These are phyloP conservation scores for Patella ulyssiponensis DNA, from an alignment of 2,888 invertebrate species.

Conservation along the genomic window DNA sequence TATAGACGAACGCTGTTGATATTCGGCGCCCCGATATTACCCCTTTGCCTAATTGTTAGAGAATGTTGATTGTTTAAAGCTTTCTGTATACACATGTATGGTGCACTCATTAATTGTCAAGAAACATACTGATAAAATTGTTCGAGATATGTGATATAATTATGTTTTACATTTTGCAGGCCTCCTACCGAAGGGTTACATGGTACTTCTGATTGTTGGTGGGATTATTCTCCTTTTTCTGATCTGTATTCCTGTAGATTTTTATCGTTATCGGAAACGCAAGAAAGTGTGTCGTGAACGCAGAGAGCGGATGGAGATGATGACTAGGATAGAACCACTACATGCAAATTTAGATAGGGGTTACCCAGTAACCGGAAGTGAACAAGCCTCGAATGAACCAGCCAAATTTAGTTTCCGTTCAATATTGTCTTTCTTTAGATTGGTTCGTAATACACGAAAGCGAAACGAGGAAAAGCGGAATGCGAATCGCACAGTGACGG, in stretches of 20 bases:
- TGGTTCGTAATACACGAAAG: constrained; percentile 19
- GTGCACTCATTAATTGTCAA: no score
- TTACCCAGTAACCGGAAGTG: neutral
- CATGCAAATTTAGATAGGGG: constrained; percentile 31
- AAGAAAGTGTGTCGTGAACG: constrained; percentile 40
- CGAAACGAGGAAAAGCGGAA: neutral
- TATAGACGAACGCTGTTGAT: no score
- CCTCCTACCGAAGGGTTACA: constrained; percentile 37
- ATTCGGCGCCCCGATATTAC: no score
- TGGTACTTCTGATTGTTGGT: constrained; percentile 39
- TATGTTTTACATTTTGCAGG: constrained; percentile 24
- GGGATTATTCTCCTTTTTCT: constrained; percentile 37
- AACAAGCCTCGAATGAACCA: constrained; percentile 5
- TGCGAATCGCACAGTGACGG: no score
- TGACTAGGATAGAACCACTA: constrained; percentile 39
- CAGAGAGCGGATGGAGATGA: constrained; percentile 36
- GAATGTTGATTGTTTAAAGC: no score
- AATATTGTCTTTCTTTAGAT: constrained; percentile 23
- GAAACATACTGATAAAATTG: neutral
- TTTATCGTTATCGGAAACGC: constrained; percentile 38
- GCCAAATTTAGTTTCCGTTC: constrained; percentile 23
- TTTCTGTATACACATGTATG: no score
- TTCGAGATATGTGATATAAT: neutral
- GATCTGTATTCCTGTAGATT: constrained; percentile 40
- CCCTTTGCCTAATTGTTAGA: no score